Percentiles rank a stretch among this genome's conserved stretches.
Conservation (phyloP, 2,888 invertebrate genomes). For the Agrotis clavis region DNA sequence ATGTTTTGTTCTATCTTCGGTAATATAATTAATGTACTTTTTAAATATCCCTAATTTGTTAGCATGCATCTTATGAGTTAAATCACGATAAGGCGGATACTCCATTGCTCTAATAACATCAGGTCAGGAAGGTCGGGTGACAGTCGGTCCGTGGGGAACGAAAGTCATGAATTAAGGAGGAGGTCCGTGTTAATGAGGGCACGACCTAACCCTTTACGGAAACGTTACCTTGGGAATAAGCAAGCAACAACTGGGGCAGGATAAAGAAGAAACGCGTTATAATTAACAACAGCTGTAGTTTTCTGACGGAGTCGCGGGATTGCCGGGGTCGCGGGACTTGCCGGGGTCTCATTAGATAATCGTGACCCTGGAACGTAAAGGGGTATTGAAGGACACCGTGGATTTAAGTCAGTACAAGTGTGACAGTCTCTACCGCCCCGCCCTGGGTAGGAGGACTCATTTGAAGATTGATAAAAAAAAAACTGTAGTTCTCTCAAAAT, state of each 20-base stretch:
- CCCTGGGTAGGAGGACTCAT: too few species aligned
- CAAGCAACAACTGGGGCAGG: not conserved
- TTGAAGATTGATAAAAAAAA: too few species aligned
- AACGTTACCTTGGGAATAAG: conserved; percentile 25
- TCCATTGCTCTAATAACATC: conserved; percentile 11
- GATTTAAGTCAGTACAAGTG: too few species aligned
- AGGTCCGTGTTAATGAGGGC: conserved; percentile 47
- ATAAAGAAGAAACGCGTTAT: conserved; percentile 30
- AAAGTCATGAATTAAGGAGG: conserved; percentile 37
- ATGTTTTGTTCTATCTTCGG: not conserved
- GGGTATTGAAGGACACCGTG: too few species aligned
- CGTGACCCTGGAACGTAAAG: too few species aligned
- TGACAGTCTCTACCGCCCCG: too few species aligned
- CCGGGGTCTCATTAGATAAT: too few species aligned
- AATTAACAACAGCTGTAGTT: conserved; percentile 29
- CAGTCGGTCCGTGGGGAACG: conserved; percentile 3
- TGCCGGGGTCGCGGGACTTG: too few species aligned
- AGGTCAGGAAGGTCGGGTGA: conserved; percentile 15
- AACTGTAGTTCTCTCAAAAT: conserved; percentile 28
- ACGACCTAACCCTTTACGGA: conserved; percentile 35
- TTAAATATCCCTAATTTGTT: not conserved
- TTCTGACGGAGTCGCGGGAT: not conserved
- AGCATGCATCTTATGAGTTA: not conserved
- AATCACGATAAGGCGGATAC: conserved; percentile 12
- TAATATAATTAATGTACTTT: not conserved